Evolutionary conservation across 2,888 invertebrate genomes (phyloP).

Genomic region (Cantharis rustica): DNA sequence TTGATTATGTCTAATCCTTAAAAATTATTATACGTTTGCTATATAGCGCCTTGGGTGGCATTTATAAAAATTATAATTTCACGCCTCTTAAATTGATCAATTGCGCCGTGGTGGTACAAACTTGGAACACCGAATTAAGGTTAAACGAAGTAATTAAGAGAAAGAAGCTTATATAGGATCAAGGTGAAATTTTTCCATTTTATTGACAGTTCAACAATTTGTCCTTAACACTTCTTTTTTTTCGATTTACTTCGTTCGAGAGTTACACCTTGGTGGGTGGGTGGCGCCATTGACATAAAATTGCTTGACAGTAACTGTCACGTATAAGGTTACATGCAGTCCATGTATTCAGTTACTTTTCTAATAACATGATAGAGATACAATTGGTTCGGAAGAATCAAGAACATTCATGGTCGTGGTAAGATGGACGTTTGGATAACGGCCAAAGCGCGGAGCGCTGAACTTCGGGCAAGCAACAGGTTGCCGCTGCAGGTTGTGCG

Average conservation of each 20-base stretch:
- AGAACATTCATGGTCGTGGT: background rate
- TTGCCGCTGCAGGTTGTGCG: background rate
- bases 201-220: background rate
- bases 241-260: background rate
- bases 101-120: background rate
- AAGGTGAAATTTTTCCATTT: background rate
- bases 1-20: background rate
- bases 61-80: background rate
- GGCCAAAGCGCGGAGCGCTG: background rate
- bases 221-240: background rate
- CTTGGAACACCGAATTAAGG: background rate
- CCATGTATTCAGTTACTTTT: slow-evolving; percentile 18
- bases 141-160: background rate
- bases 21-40: background rate
- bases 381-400: slow-evolving; percentile 7
- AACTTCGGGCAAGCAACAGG: background rate
- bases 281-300: slow-evolving; percentile 26
- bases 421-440: background rate
- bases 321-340: slow-evolving; percentile 16
- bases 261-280: slow-evolving; percentile 14
- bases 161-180: slow-evolving; percentile 1
- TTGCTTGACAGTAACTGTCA: slow-evolving; percentile 23
- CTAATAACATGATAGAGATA: background rate
- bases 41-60: background rate
- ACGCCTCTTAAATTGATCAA: background rate